Evolutionary conservation across 2,113 vertebrate species (phyloP).

Genomic region (Cranoglanis bouderius): DNA sequence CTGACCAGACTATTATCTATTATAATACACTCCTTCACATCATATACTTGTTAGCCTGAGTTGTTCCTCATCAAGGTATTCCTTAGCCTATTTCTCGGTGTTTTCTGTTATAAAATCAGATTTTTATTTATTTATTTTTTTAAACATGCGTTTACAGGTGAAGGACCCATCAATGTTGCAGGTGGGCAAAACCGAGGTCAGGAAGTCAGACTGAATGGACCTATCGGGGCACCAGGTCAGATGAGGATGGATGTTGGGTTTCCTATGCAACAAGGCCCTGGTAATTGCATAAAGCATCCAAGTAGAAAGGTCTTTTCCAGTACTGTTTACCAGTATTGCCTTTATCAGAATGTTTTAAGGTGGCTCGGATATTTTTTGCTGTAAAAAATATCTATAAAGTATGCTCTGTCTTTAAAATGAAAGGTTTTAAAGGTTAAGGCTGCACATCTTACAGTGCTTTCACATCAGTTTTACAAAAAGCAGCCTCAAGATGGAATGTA

Average conservation of each 20-base stretch:
- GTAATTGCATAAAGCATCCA: constrained; percentile 61
- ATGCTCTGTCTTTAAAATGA: not conserved
- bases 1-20: not conserved
- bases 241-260: constrained; percentile 89
- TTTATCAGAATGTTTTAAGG: not conserved
- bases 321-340: not conserved
- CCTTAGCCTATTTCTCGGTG: not conserved
- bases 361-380: not conserved
- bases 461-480: no score
- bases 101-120: not conserved
- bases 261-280: constrained; percentile 84
- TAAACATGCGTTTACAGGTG: constrained; percentile 72
- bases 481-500: no score
- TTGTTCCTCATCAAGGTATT: not conserved
- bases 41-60: no score
- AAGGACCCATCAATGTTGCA: constrained; percentile 94
- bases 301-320: not conserved
- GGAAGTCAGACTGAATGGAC: constrained; percentile 93
- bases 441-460: not conserved
- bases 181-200: constrained; percentile 86
- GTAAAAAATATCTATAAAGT: not conserved
- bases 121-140: not conserved
- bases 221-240: constrained; percentile 79
- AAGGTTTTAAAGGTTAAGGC: not conserved
- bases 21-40: not conserved